Conservation (phyloP, 2,888 invertebrate genomes). For the Aphrophora alni region DNA sequence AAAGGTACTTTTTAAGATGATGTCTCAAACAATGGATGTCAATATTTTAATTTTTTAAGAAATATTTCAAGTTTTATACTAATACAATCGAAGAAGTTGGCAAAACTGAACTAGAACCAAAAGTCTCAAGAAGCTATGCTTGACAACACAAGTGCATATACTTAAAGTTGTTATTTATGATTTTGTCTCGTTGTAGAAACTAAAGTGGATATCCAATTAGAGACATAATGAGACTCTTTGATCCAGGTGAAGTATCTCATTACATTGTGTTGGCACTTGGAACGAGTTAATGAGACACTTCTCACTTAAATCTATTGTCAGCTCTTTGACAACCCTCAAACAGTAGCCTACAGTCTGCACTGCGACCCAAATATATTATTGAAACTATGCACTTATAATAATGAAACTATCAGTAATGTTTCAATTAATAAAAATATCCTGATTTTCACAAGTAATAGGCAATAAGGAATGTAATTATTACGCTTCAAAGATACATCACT, state of each 20-base stretch:
- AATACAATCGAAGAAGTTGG: too few species aligned
- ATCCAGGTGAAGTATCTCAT: not conserved
- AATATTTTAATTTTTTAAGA: too few species aligned
- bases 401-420: too few species aligned
- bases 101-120: too few species aligned
- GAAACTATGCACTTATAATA: too few species aligned
- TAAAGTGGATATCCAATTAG: conserved; percentile 2
- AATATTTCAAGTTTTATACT: too few species aligned
- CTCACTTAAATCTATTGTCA: not conserved
- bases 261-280: not conserved
- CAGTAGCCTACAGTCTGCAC: not conserved
- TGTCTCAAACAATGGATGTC: too few species aligned
- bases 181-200: not conserved
- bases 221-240: conserved; percentile 5
- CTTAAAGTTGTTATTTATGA: not conserved
- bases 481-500: too few species aligned
- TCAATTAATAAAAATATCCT: too few species aligned
- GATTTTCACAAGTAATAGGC: too few species aligned
- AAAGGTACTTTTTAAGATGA: too few species aligned
- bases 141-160: not conserved
- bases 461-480: too few species aligned
- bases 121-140: not conserved
- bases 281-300: not conserved
- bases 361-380: not conserved
- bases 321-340: not conserved